These are phyloP conservation scores for Orientallactaga bullata DNA, from an alignment of 2,113 vertebrate genomes.

Conservation along the genomic window DNA sequence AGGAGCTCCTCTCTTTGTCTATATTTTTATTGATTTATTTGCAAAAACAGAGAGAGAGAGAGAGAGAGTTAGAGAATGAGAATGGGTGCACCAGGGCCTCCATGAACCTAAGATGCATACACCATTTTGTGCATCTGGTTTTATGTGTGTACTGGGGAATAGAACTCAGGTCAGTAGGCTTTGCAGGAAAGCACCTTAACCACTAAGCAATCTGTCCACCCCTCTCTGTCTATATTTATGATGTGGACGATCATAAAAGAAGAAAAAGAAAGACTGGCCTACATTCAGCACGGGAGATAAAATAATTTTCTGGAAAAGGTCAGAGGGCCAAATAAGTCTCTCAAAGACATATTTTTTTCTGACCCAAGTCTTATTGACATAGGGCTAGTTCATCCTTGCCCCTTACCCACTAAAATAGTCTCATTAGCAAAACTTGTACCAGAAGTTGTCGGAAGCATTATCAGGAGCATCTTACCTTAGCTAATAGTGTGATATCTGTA, in stretches of 20 bases:
- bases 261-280: neutral
- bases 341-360: neutral
- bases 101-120: too few species aligned
- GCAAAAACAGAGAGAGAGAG: too few species aligned
- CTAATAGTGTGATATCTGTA: neutral
- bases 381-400: neutral
- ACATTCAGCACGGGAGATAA: neutral
- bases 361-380: neutral
- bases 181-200: too few species aligned
- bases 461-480: neutral
- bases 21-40: too few species aligned
- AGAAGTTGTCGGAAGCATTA: neutral
- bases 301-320: neutral
- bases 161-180: too few species aligned
- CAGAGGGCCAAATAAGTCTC: neutral
- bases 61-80: too few species aligned
- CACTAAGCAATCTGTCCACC: too few species aligned
- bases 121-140: too few species aligned
- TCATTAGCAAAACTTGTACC: neutral
- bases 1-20: neutral
- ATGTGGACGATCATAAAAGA: neutral
- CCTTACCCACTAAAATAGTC: neutral
- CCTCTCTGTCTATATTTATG: neutral
- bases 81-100: too few species aligned
- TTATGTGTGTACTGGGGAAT: too few species aligned